Conservation (phyloP, 2,113 vertebrate genomes). For the Euleptes europaea region DNA sequence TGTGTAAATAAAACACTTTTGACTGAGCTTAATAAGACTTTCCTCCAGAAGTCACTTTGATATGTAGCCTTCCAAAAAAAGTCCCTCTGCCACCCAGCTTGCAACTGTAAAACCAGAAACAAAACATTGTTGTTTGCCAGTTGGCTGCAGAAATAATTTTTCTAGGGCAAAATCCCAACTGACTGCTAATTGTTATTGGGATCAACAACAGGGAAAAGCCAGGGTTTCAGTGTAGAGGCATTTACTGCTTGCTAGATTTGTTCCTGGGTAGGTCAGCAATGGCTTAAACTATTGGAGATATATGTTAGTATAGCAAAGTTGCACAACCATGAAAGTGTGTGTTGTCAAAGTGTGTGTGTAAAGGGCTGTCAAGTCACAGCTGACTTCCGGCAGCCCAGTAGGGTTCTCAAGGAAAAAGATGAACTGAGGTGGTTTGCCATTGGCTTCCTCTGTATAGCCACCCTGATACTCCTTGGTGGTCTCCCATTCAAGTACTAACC, state of each 20-base stretch:
- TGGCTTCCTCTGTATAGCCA: no score
- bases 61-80: background rate
- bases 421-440: no score
- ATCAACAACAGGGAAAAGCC: slow-evolving; percentile 42
- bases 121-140: slow-evolving; percentile 28
- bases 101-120: slow-evolving; percentile 45
- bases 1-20: background rate
- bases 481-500: no score
- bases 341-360: no score
- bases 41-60: slow-evolving; percentile 11
- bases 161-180: slow-evolving; percentile 44
- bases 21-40: background rate
- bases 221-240: slow-evolving; percentile 25
- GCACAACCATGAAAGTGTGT: no score
- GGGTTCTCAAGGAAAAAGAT: no score
- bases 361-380: no score
- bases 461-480: no score
- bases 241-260: slow-evolving; percentile 26
- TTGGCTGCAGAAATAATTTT: slow-evolving; percentile 22
- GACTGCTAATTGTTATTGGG: slow-evolving; percentile 58
- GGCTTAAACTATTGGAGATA: background rate
- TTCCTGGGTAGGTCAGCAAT: slow-evolving; percentile 11
- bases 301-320: no score
- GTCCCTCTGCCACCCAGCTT: slow-evolving; percentile 47
- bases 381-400: no score